A percentile compares a stretch with the other conserved stretches of the same genome.
phyloP scores from a whole-genome alignment of 2,797 vertebrate genomes.

The Myotis findleyi region DNA sequence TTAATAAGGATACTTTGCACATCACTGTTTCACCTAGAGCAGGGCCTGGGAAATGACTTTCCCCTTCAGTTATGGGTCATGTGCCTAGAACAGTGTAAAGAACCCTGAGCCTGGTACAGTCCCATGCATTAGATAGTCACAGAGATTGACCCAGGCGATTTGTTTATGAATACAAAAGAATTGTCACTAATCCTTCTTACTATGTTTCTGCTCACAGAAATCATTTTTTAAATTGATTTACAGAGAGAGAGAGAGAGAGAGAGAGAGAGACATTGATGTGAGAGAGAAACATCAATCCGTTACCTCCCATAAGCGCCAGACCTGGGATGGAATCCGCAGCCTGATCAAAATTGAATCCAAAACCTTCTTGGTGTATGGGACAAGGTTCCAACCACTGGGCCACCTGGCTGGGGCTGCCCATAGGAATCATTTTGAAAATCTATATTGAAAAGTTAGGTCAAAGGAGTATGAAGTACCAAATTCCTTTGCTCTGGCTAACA shows the following conservation, averaged over 20 bases:
- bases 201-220: neutral
- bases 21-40: neutral
- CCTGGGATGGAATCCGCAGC: neutral
- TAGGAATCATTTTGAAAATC: neutral
- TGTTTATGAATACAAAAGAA: neutral
- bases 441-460: neutral
- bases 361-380: neutral
- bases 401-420: fast-evolving
- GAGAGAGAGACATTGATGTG: neutral
- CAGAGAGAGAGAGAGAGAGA: neutral
- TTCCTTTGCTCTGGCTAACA: neutral
- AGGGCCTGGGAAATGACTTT: neutral
- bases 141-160: neutral
- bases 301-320: neutral
- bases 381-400: neutral
- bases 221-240: neutral
- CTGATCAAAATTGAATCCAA: neutral
- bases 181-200: neutral
- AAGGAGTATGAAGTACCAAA: neutral
- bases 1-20: neutral
- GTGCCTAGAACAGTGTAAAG: neutral
- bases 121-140: neutral
- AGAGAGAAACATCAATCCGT: neutral
- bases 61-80: neutral
- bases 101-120: neutral